Percentiles rank a stretch among this genome's conserved stretches.
phyloP scores from a whole-genome alignment of 2,797 vertebrate genomes.

The Geotrypetes seraphini region DNA sequence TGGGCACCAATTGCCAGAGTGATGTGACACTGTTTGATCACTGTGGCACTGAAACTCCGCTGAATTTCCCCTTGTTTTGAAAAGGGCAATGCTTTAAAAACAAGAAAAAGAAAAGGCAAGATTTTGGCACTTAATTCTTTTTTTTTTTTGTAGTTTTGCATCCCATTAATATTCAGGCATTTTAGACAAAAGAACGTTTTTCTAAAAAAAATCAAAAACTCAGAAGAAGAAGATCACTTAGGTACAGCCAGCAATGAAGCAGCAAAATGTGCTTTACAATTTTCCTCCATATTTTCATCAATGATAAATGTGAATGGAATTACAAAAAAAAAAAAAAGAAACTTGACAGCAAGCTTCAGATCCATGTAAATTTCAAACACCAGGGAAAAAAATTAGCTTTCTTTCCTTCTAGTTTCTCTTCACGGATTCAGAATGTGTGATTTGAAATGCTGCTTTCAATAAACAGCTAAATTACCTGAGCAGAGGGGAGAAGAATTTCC shows the following conservation, averaged over 20 bases:
- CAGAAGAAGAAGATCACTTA: conserved; percentile 31
- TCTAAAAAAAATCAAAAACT: no score
- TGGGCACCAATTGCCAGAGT: conserved; percentile 88
- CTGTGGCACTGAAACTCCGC: conserved; percentile 72
- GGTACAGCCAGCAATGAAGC: no score
- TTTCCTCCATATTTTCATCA: no score
- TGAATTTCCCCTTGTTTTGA: conserved; percentile 92
- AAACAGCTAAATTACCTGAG: conserved; percentile 26
- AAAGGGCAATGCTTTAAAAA: conserved; percentile 65
- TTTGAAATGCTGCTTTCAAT: conserved; percentile 19
- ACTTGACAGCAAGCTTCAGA: no score
- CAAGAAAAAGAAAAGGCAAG: conserved; percentile 40
- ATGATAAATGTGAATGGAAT: no score
- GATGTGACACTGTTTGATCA: conserved; percentile 88
- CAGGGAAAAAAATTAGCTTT: conserved; percentile 15
- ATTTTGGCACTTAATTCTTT: conserved; percentile 34
- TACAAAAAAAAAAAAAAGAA: no score
- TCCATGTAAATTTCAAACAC: conserved; percentile 25
- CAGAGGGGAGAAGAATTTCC: not conserved
- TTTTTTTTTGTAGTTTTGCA: conserved; percentile 43
- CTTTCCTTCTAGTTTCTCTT: conserved; percentile 22
- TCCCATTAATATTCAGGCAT: conserved; percentile 45
- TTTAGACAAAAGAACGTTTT: conserved; percentile 41
- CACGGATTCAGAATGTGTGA: conserved; percentile 14
- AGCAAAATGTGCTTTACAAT: no score